Conservation (phyloP, 2,113 vertebrate species). For the Pseudorectes ferrugineus region DNA sequence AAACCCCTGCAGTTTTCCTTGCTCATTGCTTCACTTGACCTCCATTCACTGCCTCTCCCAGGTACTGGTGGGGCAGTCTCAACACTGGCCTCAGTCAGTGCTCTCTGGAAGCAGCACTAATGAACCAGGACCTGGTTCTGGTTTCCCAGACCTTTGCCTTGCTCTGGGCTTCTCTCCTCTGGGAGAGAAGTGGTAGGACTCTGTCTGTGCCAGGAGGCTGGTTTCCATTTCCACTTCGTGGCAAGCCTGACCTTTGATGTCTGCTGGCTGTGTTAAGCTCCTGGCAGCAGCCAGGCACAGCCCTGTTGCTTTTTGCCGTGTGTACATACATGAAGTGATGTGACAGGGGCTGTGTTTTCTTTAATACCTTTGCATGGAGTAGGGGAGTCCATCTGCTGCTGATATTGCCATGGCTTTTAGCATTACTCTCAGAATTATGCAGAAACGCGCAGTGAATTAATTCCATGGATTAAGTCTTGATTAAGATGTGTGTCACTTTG, state of each 20-base stretch:
- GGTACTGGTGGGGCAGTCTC: neutral
- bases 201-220: neutral
- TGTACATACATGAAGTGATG: conserved; percentile 7
- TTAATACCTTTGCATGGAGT: conserved; percentile 67
- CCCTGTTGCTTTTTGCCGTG: conserved; percentile 25
- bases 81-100: accelerated
- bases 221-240: neutral
- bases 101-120: neutral
- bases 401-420: conserved; percentile 73
- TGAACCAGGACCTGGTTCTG: neutral
- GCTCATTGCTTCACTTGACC: neutral
- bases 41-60: neutral
- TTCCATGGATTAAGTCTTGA: conserved; percentile 94
- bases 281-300: neutral
- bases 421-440: conserved; percentile 86
- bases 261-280: neutral
- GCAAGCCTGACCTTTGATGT: conserved; percentile 47
- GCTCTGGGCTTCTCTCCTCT: neutral
- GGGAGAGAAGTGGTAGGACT: neutral
- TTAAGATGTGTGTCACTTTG: conserved; percentile 98
- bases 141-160: neutral
- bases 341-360: conserved; percentile 45
- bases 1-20: neutral
- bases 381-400: conserved; percentile 65
- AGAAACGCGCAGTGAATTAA: conserved; percentile 91